Base-by-base conservation (phyloP, 2,888 invertebrate genomes). In the Trachelus iudaicus region DNA sequence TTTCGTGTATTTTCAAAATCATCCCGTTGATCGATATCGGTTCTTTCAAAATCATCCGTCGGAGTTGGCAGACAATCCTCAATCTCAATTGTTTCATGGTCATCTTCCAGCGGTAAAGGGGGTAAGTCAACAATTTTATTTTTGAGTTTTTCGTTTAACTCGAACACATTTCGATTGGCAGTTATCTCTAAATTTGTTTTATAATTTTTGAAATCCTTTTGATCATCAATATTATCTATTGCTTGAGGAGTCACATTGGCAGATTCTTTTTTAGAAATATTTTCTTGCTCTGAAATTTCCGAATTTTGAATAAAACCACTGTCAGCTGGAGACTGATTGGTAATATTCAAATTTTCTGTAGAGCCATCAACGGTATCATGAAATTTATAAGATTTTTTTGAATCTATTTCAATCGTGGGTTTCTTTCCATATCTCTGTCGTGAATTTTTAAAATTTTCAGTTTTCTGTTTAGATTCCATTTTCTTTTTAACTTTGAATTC, bases 11-110 rank as follows among this genome's bases (percentile, higher is more conserved):
- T 78, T 76, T 35, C 80, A n/a, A 78, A 69, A 80, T 78, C 11
- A 56, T 76, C 75, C 74, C 23, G 71, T 34, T 71, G 31, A 3
- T 6, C 11, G 13, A 31, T 11, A 71, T 78, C 80, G 12, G 76
- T 40, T 3, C 69, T 31, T 9, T 37, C 74, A 11, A 76, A 80
- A 78, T 80, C 80, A 23, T 80, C 15, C n/a, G 30, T 23, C 75
- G 76, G 40, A 1, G n/a, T 31, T 12, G 78, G 34, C 4, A 80
- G n/a, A 4, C 31, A 69, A 76, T 80, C 56, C n/a, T 80, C 74
- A 13, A 69, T 71, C 1, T 78, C 79, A 75, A 76, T 80, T 76
- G 74, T 68, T 33, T 76, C 80, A 40, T 33, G 78, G 13, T 78
- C 80, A 30, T 71, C 23, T 34, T 30, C 9, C 71, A 34, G 23